Conservation (phyloP, 2,888 invertebrate genomes). For the Apodemia mormo region DNA sequence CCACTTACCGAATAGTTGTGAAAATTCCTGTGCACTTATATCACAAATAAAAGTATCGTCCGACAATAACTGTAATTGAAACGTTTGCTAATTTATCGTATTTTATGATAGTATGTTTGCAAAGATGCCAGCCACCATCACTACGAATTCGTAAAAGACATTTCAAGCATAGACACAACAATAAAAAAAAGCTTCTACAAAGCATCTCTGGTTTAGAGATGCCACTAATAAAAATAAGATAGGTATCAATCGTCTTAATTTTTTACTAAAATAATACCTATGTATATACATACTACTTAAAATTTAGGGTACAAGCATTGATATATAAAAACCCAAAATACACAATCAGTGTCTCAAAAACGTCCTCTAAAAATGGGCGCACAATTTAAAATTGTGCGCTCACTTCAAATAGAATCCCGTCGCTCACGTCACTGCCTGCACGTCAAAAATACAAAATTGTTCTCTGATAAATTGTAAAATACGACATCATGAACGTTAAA, state of each 20-base stretch:
- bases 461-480: too few species aligned
- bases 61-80: constrained; percentile 49
- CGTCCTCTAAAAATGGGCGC: too few species aligned
- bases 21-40: constrained; percentile 18
- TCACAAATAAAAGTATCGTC: constrained; percentile 15
- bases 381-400: too few species aligned
- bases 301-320: too few species aligned
- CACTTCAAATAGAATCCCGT: too few species aligned
- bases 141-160: constrained; percentile 81
- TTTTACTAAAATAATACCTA: too few species aligned
- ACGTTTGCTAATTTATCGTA: constrained; percentile 67
- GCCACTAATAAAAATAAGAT: constrained; percentile 19
- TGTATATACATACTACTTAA: too few species aligned
- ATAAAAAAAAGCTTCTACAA: constrained; percentile 50
- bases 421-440: too few species aligned
- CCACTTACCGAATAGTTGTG: constrained; percentile 14
- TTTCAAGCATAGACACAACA: constrained; percentile 72
- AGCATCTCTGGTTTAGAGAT: constrained; percentile 34
- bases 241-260: neutral
- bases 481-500: too few species aligned
- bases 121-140: constrained; percentile 82
- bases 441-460: too few species aligned
- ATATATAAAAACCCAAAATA: too few species aligned
- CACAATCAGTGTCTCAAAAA: too few species aligned
- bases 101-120: constrained; percentile 77